Evolutionary conservation across 2,113 vertebrate species (phyloP), one percentile per base, ranked within the genome.

Genomic region (Octodon degus): DNA sequence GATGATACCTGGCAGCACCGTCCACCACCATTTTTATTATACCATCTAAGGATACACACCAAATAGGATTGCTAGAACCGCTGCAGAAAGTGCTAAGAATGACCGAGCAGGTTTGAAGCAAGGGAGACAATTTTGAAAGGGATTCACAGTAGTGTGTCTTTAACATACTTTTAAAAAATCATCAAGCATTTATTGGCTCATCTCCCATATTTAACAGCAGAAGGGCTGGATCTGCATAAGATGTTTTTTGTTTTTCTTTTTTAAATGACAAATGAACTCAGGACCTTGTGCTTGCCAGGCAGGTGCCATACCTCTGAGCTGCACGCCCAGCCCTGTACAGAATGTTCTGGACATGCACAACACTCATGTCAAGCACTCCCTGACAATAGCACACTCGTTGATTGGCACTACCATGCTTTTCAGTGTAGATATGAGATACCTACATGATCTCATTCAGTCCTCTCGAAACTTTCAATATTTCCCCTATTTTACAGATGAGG

Each of bases 331-430:
- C 55, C 55, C 55, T 58, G 55, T 58, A 58, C 55, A 5, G 16
- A 58, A 58, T 19, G 4, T 19, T 60, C 60, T 77, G 17, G 14
- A 88, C 40, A n/a, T 30, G 22, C 0, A 0, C 3, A 1, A 7
- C 32, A 32, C 25, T 82, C 80, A 2, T 0, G 20, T 22, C 76
- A 16, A 55, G 32, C 25, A 30, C 19, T 62, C 53, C 34, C 81
- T 30, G 47, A 70, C 76, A 87, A 67, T 30, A 34, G 32, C 30
- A 27, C 14, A 3, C 12, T 16, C 12, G 1, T 7, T 32, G 19
- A 27, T 0, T 2, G 7, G 19, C 24, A 65, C 60, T 24, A 25
- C 24, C 2, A 7, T 1, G 5, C n/a, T 62, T 20, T 30, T 37
- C 74, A 19, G 19, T n/a, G 25, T 0, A 25, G 50, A 32, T 22